Evolutionary conservation across 2,888 invertebrate genomes (phyloP).

Genomic region (Diadegma fenestrale): DNA sequence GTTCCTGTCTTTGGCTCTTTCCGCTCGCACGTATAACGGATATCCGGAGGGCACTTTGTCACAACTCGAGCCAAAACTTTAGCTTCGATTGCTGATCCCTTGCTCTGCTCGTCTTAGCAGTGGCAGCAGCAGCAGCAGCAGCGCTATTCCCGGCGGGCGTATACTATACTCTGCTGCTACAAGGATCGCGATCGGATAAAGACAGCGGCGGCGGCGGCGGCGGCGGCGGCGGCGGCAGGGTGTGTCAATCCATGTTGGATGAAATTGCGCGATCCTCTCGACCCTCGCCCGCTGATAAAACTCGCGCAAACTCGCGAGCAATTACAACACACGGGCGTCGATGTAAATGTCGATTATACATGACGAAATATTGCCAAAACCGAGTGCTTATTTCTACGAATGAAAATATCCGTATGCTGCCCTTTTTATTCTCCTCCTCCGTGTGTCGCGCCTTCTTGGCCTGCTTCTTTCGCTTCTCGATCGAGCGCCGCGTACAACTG

Average conservation of each 20-base stretch:
- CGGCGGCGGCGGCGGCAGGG: background rate
- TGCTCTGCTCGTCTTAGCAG: slow-evolving; percentile 50
- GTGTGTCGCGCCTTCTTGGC: background rate
- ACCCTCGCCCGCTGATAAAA: too few species aligned
- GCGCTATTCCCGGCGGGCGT: slow-evolving; percentile 9
- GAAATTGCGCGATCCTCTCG: background rate
- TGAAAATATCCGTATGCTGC: slow-evolving; percentile 20
- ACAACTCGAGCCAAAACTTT: slow-evolving; percentile 62
- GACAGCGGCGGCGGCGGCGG: background rate
- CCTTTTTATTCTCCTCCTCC: background rate
- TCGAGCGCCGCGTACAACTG: background rate
- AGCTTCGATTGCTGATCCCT: slow-evolving; percentile 69
- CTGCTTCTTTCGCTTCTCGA: too few species aligned
- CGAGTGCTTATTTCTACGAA: slow-evolving; percentile 18
- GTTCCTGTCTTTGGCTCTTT: slow-evolving; percentile 21
- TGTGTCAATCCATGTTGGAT: background rate
- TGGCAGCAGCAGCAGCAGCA: too few species aligned
- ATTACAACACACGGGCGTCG: background rate
- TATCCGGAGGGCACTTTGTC: slow-evolving; percentile 68
- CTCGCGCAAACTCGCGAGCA: background rate
- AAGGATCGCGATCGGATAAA: too few species aligned
- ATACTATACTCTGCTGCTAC: too few species aligned
- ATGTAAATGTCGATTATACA: background rate
- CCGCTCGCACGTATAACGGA: slow-evolving; percentile 62
- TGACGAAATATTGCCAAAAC: slow-evolving; percentile 51